Conservation (phyloP, 2,797 vertebrate genomes). For the Ctenopoma multispine region DNA sequence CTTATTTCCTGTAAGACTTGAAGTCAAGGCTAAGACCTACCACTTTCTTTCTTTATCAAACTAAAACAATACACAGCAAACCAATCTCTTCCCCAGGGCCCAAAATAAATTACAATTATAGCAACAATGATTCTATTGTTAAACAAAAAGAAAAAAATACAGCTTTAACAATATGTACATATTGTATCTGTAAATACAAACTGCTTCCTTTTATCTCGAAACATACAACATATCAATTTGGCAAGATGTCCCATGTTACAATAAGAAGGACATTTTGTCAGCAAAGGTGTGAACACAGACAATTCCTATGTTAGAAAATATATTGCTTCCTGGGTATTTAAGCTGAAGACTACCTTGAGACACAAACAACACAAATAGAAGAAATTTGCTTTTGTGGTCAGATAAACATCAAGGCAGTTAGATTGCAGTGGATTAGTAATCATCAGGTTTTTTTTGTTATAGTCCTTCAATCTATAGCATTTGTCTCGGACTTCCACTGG, state of each 20-base stretch:
- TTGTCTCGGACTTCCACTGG: slow-evolving; percentile 22
- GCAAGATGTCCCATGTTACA: slow-evolving; percentile 74
- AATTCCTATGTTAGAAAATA: slow-evolving; percentile 78
- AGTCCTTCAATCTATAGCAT: slow-evolving; percentile 31
- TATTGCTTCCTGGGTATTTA: slow-evolving; percentile 80
- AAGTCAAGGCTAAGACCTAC: slow-evolving; percentile 74
- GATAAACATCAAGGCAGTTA: slow-evolving; percentile 47
- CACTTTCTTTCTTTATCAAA: slow-evolving; percentile 65
- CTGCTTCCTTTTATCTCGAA: slow-evolving; percentile 56
- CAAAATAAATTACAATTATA: slow-evolving; percentile 79
- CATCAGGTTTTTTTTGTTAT: not conserved
- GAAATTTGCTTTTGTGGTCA: slow-evolving; percentile 33
- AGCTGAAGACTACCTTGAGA: slow-evolving; percentile 65
- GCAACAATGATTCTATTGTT: slow-evolving; percentile 70
- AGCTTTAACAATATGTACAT: slow-evolving; percentile 80
- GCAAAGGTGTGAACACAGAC: slow-evolving; percentile 66
- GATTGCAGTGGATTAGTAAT: slow-evolving; percentile 37
- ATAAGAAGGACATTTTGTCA: slow-evolving; percentile 58
- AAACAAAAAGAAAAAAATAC: slow-evolving; percentile 67
- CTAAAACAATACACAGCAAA: slow-evolving; percentile 54
- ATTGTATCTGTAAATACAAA: slow-evolving; percentile 73
- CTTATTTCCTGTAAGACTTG: slow-evolving; percentile 65
- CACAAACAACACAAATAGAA: slow-evolving; percentile 60
- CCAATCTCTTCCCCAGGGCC: slow-evolving; percentile 36
- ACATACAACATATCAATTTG: slow-evolving; percentile 70